phyloP scores from a whole-genome alignment of 2,113 vertebrate species.

The Emydocephalus ijimae region DNA sequence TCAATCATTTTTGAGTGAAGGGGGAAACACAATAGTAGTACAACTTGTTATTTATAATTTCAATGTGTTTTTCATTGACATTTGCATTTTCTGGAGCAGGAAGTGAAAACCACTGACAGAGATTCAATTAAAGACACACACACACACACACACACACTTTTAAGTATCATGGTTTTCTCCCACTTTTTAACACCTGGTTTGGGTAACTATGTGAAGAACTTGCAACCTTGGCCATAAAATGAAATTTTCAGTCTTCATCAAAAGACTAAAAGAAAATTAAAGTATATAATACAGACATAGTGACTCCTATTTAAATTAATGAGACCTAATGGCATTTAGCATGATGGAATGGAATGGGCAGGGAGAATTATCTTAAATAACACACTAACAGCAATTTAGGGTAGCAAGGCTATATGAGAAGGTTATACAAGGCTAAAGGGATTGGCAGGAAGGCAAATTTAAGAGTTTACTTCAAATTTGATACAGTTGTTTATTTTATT shows the following conservation, averaged over 20 bases:
- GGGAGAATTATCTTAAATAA: constrained; percentile 8
- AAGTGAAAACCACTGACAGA: neutral
- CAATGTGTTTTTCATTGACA: neutral
- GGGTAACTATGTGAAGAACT: neutral
- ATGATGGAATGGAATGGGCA: neutral
- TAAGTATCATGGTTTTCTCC: neutral
- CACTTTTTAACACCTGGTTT: neutral
- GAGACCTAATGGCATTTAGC: constrained; percentile 7
- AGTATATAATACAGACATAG: neutral
- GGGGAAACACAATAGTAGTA: neutral
- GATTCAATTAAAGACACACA: neutral
- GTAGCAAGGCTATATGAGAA: neutral
- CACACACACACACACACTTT: neutral
- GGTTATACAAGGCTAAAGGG: neutral
- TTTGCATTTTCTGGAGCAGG: neutral
- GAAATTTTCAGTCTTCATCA: neutral
- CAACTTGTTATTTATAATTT: constrained; percentile 8
- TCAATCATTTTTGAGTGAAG: neutral
- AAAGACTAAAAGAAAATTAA: neutral
- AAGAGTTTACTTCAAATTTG: neutral
- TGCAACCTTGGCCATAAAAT: neutral
- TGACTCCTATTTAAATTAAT: neutral
- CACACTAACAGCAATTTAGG: neutral
- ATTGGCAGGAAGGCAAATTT: neutral
- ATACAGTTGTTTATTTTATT: neutral